These are phyloP conservation scores for Craterocephalus amniculus DNA, from an alignment of 2,797 vertebrate species.

Conservation along the genomic window DNA sequence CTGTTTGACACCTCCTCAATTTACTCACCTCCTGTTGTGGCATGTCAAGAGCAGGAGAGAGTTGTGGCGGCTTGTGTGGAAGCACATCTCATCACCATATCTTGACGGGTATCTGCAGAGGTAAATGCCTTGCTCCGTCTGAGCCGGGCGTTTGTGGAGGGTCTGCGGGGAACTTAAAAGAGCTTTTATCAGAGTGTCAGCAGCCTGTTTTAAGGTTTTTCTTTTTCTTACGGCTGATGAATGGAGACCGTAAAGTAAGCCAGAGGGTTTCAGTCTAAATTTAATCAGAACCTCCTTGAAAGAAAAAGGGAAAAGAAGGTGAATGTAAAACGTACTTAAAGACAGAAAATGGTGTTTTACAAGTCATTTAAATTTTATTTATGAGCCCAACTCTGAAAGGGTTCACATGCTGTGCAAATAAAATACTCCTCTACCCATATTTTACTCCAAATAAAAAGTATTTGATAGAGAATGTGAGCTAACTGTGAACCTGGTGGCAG, in stretches of 20 bases:
- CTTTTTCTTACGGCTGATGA: neutral
- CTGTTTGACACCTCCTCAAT: slow-evolving; percentile 52
- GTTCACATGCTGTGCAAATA: too few relatives aligned
- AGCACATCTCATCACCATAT: slow-evolving; percentile 38
- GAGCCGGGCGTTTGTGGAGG: slow-evolving; percentile 10
- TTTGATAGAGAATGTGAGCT: too few relatives aligned
- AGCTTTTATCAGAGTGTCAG: slow-evolving; percentile 10
- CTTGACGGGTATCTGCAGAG: slow-evolving; percentile 27
- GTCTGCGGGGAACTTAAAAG: neutral
- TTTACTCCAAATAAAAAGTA: too few relatives aligned
- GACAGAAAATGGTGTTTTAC: too few relatives aligned
- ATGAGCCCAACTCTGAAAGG: too few relatives aligned
- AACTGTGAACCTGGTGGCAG: too few relatives aligned
- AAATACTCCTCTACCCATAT: too few relatives aligned
- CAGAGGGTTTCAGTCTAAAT: too few relatives aligned
- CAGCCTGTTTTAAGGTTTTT: neutral
- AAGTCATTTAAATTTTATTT: too few relatives aligned
- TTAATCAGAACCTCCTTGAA: too few relatives aligned
- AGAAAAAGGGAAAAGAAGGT: too few relatives aligned
- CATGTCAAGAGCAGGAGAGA: neutral
- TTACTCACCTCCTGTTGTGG: slow-evolving; percentile 31
- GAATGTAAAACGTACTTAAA: too few relatives aligned
- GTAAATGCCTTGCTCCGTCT: slow-evolving; percentile 8
- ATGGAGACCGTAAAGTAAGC: neutral
- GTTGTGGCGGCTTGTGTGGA: neutral